A percentile compares a stretch with the other conserved stretches of the same genome.
These are phyloP conservation scores for Distichodus sexfasciatus DNA, from an alignment of 2,797 vertebrate species.

Conservation along the genomic window DNA sequence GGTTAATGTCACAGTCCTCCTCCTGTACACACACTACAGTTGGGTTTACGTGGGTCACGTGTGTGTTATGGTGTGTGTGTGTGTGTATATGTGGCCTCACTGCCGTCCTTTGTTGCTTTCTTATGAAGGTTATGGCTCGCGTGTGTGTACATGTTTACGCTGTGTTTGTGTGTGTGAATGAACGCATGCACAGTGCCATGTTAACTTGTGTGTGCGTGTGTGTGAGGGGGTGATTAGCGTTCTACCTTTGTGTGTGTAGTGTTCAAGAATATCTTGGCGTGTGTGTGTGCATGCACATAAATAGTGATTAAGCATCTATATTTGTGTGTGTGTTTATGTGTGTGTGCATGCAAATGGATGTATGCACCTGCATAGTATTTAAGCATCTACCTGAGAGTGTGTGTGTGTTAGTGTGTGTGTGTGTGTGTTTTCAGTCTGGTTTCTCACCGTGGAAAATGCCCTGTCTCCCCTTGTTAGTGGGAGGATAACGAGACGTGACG, in stretches of 20 bases:
- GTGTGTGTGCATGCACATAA: too few species aligned
- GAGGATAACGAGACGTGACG: conserved; percentile 73
- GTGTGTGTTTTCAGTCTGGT: conserved; percentile 59
- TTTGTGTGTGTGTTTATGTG: conserved; percentile 39
- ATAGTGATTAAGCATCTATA: too few species aligned
- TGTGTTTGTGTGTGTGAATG: too few species aligned
- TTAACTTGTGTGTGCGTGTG: too few species aligned
- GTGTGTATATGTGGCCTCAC: conserved; percentile 13
- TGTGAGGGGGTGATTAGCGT: too few species aligned
- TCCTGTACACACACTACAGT: too few species aligned
- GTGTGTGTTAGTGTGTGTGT: conserved; percentile 13
- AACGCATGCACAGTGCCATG: too few species aligned
- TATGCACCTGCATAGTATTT: too few species aligned
- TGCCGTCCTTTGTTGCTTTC: background rate
- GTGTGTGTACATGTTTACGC: too few species aligned
- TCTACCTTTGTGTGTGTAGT: background rate
- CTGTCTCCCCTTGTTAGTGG: conserved; percentile 74
- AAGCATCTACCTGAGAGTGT: conserved; percentile 1
- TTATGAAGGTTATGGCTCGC: background rate
- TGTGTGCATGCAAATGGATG: too few species aligned
- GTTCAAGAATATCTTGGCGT: background rate
- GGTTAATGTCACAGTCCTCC: too few species aligned
- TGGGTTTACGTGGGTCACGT: too few species aligned
- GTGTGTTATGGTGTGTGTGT: background rate
- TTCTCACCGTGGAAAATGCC: conserved; percentile 66